Conservation (phyloP, 2,888 invertebrate species). For the Leistus spinibarbis region DNA sequence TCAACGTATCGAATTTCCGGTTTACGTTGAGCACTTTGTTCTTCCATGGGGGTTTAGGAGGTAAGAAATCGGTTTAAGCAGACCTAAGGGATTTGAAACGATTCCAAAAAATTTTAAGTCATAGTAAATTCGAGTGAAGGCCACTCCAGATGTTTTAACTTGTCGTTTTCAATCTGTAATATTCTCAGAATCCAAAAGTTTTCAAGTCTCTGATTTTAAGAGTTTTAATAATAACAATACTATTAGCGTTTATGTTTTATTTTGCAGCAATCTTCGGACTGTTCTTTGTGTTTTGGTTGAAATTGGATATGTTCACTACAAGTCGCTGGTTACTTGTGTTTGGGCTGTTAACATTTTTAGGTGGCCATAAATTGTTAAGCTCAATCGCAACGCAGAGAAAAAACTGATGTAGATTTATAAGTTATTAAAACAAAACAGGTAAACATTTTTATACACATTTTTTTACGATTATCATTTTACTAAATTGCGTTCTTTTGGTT, state of each 20-base stretch:
- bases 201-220: too few species aligned
- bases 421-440: not conserved
- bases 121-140: too few species aligned
- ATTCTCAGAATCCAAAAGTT: too few species aligned
- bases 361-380: conserved; percentile 89
- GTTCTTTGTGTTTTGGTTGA: conserved; percentile 91
- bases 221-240: too few species aligned
- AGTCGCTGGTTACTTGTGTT: conserved; percentile 86
- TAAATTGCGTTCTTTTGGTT: not conserved
- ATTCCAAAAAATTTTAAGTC: not conserved
- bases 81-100: not conserved
- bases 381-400: conserved; percentile 67
- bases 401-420: not conserved
- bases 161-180: conserved; percentile 25
- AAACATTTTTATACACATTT: not conserved
- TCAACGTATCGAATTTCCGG: conserved; percentile 85
- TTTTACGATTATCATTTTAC: not conserved
- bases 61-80: not conserved
- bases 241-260: conserved; percentile 58
- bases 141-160: not conserved
- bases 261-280: conserved; percentile 75
- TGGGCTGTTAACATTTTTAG: conserved; percentile 87
- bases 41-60: conserved; percentile 87
- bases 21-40: conserved; percentile 78
- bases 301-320: conserved; percentile 95